Conservation (phyloP, 2,888 invertebrate genomes). For the Acronicta aceris region DNA sequence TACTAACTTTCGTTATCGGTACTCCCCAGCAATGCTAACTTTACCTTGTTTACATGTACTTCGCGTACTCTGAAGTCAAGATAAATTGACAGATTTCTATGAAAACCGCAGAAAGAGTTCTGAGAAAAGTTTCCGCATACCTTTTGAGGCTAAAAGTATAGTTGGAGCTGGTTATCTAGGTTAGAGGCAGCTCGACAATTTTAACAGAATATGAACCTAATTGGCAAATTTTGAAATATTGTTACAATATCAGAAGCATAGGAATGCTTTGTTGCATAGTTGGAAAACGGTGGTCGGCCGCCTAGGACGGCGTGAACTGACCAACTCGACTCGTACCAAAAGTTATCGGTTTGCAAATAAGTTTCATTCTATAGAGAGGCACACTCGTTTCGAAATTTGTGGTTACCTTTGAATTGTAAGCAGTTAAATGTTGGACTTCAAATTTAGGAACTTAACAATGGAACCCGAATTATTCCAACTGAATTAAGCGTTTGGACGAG, state of each 20-base stretch:
- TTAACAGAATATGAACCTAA: slow-evolving; percentile 40
- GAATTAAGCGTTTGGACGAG: slow-evolving; percentile 84
- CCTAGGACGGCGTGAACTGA: slow-evolving; percentile 73
- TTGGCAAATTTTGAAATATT: slow-evolving; percentile 60
- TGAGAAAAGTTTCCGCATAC: slow-evolving; percentile 24
- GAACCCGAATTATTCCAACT: slow-evolving; percentile 87
- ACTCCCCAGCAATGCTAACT: slow-evolving; percentile 39
- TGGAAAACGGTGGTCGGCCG: slow-evolving; percentile 69
- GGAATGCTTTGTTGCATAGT: slow-evolving; percentile 81
- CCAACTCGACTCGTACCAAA: slow-evolving; percentile 76
- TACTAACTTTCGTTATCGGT: slow-evolving; percentile 41
- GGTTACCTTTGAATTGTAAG: slow-evolving; percentile 89
- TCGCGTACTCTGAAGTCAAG: slow-evolving; percentile 11
- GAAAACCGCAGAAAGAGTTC: slow-evolving; percentile 17
- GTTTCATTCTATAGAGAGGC: slow-evolving; percentile 83
- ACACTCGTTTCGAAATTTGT: slow-evolving; percentile 86
- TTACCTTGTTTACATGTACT: slow-evolving; percentile 40
- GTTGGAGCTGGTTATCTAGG: slow-evolving; percentile 12
- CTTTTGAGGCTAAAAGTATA: slow-evolving; percentile 3
- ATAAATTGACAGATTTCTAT: slow-evolving; percentile 40
- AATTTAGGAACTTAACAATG: slow-evolving; percentile 87
- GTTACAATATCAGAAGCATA: slow-evolving; percentile 66
- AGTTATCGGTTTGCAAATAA: slow-evolving; percentile 88
- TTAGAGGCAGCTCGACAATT: slow-evolving; percentile 22
- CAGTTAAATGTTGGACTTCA: slow-evolving; percentile 87